phyloP scores from a whole-genome alignment of 23 tunicate genomes.

The Styela plicata region DNA sequence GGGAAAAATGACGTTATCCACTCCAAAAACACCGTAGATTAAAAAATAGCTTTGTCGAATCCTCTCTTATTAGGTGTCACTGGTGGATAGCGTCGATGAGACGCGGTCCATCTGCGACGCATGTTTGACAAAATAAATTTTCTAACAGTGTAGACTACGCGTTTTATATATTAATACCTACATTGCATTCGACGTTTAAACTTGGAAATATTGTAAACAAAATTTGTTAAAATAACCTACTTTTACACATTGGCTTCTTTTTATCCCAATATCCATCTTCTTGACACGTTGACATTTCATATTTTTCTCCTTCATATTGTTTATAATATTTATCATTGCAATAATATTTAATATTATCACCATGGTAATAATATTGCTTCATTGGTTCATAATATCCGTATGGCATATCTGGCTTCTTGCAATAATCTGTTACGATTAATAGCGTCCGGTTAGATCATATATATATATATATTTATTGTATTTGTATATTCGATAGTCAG shows the following conservation, averaged over 20 bases:
- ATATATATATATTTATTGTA: too few relatives aligned
- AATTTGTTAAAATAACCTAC: neutral
- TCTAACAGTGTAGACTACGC: too few relatives aligned
- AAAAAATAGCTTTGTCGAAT: too few relatives aligned
- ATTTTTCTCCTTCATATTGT: conserved; percentile 7
- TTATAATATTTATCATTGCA: conserved; percentile 19
- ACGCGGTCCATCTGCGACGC: too few relatives aligned
- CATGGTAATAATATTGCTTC: conserved; percentile 4
- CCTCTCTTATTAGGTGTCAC: too few relatives aligned
- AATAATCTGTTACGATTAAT: neutral
- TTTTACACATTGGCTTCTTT: conserved; percentile 11
- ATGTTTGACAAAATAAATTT: too few relatives aligned
- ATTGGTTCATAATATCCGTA: neutral
- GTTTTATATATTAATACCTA: too few relatives aligned
- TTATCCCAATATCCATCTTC: conserved; percentile 23
- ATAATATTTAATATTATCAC: neutral
- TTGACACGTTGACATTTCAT: conserved; percentile 3
- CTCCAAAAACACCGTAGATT: too few relatives aligned
- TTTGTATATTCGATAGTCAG: too few relatives aligned
- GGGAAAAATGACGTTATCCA: too few relatives aligned
- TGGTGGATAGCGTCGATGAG: too few relatives aligned
- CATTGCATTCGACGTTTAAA: too few relatives aligned
- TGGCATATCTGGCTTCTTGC: neutral
- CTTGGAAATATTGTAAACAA: neutral
- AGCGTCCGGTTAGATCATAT: neutral